A percentile compares a stretch with the other conserved stretches of the same genome.
Evolutionary conservation across 2,888 invertebrate species (phyloP).

Genomic region (Epinotia demarniana): DNA sequence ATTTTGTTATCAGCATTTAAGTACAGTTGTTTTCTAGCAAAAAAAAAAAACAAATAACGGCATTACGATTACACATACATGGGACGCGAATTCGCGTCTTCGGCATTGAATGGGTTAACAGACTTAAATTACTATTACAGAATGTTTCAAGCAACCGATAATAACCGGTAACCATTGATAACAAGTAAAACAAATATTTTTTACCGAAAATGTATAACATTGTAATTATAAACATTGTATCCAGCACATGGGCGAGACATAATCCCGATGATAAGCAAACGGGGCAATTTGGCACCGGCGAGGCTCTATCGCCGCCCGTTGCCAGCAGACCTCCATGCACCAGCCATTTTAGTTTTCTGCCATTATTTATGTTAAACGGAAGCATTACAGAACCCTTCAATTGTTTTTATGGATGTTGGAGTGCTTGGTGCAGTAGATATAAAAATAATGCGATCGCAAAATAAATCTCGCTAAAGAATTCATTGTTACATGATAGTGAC

Average conservation of each 20-base stretch:
- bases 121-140: too few relatives aligned
- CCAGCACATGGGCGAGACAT: constrained; percentile 52
- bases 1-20: too few relatives aligned
- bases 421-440: not conserved
- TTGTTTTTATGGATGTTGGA: constrained; percentile 13
- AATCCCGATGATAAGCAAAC: constrained; percentile 79
- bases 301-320: constrained; percentile 70
- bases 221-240: constrained; percentile 31
- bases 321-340: constrained; percentile 67
- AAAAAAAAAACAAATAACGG: too few relatives aligned
- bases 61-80: too few relatives aligned
- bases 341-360: constrained; percentile 67
- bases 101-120: too few relatives aligned
- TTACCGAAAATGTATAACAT: not conserved
- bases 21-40: too few relatives aligned
- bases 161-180: not conserved
- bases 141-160: too few relatives aligned
- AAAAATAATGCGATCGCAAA: not conserved
- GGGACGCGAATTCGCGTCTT: too few relatives aligned
- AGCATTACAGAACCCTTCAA: constrained; percentile 51
- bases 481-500: not conserved
- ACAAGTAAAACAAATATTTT: not conserved
- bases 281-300: constrained; percentile 78
- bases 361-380: constrained; percentile 74
- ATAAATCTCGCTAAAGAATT: not conserved